A percentile compares a stretch with the other conserved stretches of the same genome.
phyloP scores from a whole-genome alignment of 2,888 invertebrate species.

The Tortrix viridana region DNA sequence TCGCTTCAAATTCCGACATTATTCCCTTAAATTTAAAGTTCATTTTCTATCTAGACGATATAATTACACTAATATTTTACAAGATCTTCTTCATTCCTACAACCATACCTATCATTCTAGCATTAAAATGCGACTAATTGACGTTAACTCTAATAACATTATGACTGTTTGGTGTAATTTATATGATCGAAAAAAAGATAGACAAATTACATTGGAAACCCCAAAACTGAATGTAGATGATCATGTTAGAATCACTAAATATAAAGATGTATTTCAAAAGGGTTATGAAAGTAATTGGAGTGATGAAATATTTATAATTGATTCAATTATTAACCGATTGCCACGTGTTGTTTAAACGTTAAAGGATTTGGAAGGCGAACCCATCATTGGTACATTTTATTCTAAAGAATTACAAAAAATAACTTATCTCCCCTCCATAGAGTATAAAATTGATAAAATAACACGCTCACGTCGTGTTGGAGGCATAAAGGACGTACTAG shows the following conservation, averaged over 20 bases:
- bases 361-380: constrained; percentile 42
- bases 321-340: constrained; percentile 38
- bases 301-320: constrained; percentile 47
- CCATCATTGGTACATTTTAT: constrained; percentile 46
- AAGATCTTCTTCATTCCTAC: constrained; percentile 21
- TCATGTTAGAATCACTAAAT: constrained; percentile 44
- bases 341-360: constrained; percentile 42
- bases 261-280: constrained; percentile 46
- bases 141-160: constrained; percentile 45
- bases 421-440: too few species aligned
- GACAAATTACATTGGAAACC: not conserved
- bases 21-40: too few species aligned
- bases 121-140: constrained; percentile 43
- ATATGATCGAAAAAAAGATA: constrained; percentile 16
- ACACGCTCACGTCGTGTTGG: too few species aligned
- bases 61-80: constrained; percentile 25
- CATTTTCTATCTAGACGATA: too few species aligned
- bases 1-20: too few species aligned
- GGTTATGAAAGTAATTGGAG: constrained; percentile 45
- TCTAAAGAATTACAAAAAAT: constrained; percentile 32
- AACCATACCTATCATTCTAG: constrained; percentile 44
- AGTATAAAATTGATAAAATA: too few species aligned
- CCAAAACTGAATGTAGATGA: constrained; percentile 34
- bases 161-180: constrained; percentile 41
- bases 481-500: too few species aligned